A percentile compares a stretch with the other conserved stretches of the same genome.
Conservation (phyloP, 2,797 vertebrate species). For the Octomys mimax region DNA sequence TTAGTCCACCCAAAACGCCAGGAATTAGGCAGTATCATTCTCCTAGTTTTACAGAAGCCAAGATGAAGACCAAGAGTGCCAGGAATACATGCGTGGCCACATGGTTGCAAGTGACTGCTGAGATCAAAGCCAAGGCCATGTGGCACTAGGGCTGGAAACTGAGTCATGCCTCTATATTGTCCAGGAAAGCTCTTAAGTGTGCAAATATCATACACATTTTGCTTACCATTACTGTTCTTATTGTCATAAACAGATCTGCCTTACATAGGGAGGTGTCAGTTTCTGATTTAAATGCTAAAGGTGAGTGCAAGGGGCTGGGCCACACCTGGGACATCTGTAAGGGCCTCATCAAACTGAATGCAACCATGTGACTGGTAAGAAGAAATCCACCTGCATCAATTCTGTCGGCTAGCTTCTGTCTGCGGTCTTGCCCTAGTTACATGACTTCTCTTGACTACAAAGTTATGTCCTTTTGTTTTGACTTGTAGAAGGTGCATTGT, state of each 20-base stretch:
- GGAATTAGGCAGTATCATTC: not conserved
- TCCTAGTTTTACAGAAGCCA: not conserved
- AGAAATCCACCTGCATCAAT: not conserved
- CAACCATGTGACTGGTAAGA: not conserved
- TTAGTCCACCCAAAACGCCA: not conserved
- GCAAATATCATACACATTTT: not conserved
- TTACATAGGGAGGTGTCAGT: not conserved
- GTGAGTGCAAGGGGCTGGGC: not conserved
- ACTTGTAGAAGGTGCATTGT: conserved; percentile 25
- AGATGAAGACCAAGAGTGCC: not conserved
- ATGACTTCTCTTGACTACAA: conserved; percentile 25
- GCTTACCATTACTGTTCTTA: not conserved
- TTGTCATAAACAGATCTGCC: not conserved
- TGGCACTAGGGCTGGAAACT: not conserved
- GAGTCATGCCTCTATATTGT: too few relatives aligned
- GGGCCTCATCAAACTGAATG: not conserved
- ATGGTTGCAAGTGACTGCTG: not conserved
- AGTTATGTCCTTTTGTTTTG: conserved; percentile 51
- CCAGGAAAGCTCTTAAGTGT: not conserved
- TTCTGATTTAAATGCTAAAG: conserved; percentile 18
- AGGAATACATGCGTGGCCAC: not conserved
- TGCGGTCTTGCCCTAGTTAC: not conserved
- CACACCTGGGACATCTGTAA: not conserved
- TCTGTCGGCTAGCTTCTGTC: not conserved
- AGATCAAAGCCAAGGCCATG: not conserved